These are phyloP conservation scores for Gerris lacustris DNA, from an alignment of 2,888 invertebrate genomes.

Conservation along the genomic window DNA sequence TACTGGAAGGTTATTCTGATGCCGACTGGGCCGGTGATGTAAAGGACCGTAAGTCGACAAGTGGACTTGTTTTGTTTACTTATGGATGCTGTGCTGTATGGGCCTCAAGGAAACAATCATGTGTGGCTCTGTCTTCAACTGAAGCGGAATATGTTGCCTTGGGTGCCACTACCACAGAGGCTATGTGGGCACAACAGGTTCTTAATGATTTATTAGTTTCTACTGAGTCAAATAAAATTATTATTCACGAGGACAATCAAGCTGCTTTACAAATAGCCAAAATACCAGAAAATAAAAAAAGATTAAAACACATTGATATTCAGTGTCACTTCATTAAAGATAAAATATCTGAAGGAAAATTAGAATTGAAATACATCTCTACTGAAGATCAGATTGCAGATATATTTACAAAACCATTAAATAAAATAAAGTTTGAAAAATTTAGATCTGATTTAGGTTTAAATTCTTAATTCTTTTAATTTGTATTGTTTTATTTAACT, in stretches of 20 bases:
- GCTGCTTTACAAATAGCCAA: constrained; percentile 13
- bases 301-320: constrained; percentile 20
- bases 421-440: too few species aligned
- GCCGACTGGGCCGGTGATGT: constrained; percentile 19
- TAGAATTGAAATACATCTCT: constrained; percentile 16
- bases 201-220: constrained; percentile 6
- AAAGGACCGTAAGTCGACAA: constrained; percentile 16
- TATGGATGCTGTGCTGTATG: constrained; percentile 15
- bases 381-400: constrained; percentile 9
- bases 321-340: constrained; percentile 19
- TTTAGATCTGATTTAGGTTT: too few species aligned
- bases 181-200: constrained; percentile 15
- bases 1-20: constrained; percentile 21
- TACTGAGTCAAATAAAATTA: background rate
- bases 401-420: constrained; percentile 8
- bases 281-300: constrained; percentile 12
- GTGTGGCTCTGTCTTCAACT: constrained; percentile 13
- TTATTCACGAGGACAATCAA: constrained; percentile 21
- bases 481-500: too few species aligned
- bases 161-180: constrained; percentile 16
- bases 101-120: constrained; percentile 11
- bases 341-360: constrained; percentile 7
- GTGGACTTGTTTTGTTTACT: constrained; percentile 16
- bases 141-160: constrained; percentile 21
- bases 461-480: too few species aligned